These are phyloP conservation scores for Megaceryle alcyon DNA, from an alignment of 2,797 vertebrate species.

Conservation along the genomic window DNA sequence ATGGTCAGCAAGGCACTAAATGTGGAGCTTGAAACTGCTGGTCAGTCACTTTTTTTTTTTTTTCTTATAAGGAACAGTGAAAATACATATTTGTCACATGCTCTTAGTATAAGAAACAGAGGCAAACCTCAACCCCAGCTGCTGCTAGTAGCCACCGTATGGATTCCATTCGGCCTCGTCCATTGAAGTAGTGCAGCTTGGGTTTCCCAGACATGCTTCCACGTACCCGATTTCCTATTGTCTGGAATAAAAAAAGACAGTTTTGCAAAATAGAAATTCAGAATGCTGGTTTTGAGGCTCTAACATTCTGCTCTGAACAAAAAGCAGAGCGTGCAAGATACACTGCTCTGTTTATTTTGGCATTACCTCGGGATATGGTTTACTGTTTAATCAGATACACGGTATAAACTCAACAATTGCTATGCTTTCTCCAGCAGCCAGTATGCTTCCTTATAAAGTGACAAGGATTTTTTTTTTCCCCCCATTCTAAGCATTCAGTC, in stretches of 20 bases:
- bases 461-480: background rate
- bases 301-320: background rate
- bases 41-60: background rate
- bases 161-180: conserved; percentile 88
- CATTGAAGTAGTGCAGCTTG: conserved; percentile 83
- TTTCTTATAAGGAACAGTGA: background rate
- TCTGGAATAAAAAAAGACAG: background rate
- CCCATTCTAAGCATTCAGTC: rapidly evolving
- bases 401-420: background rate
- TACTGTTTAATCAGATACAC: background rate
- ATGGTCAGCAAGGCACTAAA: background rate
- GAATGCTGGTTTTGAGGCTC: background rate
- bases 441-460: background rate
- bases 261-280: background rate
- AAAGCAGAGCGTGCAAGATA: background rate
- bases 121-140: conserved; percentile 85
- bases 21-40: background rate
- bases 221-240: background rate
- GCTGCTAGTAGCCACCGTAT: conserved; percentile 86
- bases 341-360: background rate
- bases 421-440: background rate
- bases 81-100: background rate
- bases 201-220: conserved; percentile 82
- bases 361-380: background rate
- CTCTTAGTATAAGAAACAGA: background rate